Conservation (phyloP, 2,888 invertebrate species). For the Caenorhabditis becei region DNA sequence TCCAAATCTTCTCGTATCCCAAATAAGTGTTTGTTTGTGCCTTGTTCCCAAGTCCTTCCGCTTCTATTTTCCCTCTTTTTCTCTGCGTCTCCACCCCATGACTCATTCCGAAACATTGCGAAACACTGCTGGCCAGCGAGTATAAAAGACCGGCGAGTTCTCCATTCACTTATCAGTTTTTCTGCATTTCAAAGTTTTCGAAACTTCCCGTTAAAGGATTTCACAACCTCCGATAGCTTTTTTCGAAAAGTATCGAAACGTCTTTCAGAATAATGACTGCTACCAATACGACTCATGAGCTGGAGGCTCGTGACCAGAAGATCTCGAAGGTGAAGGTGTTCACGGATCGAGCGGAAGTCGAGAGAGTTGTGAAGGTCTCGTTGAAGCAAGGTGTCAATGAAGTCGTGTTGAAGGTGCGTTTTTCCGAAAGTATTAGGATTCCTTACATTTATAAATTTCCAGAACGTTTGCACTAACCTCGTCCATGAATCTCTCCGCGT, state of each 20-base stretch:
- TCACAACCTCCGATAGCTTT: not conserved
- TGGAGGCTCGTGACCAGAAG: conserved; percentile 57
- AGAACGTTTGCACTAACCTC: conserved; percentile 69
- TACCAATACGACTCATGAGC: conserved; percentile 20
- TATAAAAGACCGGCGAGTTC: conserved; percentile 20
- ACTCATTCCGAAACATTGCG: conserved; percentile 31
- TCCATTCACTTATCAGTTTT: not conserved
- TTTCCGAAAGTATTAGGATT: not conserved
- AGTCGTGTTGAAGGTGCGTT: conserved; percentile 65
- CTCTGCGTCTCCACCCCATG: not conserved
- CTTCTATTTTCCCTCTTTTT: not conserved
- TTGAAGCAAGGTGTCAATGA: conserved; percentile 71
- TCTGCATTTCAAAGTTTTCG: not conserved
- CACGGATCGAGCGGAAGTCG: conserved; percentile 77
- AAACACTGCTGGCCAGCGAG: conserved; percentile 2
- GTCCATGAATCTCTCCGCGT: conserved; percentile 73
- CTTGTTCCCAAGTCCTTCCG: not conserved
- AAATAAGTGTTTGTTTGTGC: not conserved
- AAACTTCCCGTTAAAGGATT: not conserved
- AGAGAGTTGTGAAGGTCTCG: conserved; percentile 60
- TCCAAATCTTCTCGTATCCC: no score
- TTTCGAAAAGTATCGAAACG: no score
- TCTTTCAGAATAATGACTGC: conserved; percentile 19
- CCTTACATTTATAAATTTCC: not conserved
- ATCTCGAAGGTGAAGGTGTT: conserved; percentile 70